A percentile compares a stretch with the other conserved stretches of the same genome.
phyloP scores from a whole-genome alignment of 2,888 invertebrate genomes.

The Acronicta alni region DNA sequence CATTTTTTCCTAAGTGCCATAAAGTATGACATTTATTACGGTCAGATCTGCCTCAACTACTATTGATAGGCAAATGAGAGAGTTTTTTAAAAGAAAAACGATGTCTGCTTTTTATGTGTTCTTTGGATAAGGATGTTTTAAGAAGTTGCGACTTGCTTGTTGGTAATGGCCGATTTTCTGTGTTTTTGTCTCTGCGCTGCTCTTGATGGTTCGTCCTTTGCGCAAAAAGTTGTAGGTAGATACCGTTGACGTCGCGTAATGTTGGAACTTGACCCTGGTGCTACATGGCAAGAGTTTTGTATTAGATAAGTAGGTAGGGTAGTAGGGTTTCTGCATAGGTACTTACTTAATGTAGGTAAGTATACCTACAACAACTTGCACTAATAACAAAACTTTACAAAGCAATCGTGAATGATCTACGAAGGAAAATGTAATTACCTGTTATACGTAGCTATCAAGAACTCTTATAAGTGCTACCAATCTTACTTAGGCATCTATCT shows the following conservation, averaged over 20 bases:
- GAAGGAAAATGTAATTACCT: conserved; percentile 17
- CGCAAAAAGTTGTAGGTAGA: conserved; percentile 43
- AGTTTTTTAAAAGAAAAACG: conserved; percentile 90
- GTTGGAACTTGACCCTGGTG: conserved; percentile 38
- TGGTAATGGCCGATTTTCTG: conserved; percentile 71
- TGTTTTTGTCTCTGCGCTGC: conserved; percentile 63
- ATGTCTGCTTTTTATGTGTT: conserved; percentile 89
- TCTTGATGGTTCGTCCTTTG: conserved; percentile 53
- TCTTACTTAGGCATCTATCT: conserved; percentile 24
- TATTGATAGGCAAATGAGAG: conserved; percentile 90
- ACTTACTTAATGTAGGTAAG: too few species aligned
- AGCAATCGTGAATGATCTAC: too few species aligned
- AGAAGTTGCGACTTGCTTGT: conserved; percentile 76
- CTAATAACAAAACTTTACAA: too few species aligned
- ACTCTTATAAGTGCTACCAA: conserved; percentile 12
- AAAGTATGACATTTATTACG: conserved; percentile 90
- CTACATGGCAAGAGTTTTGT: neutral
- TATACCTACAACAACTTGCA: too few species aligned
- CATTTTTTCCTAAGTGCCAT: conserved; percentile 88
- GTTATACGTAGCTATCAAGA: too few species aligned
- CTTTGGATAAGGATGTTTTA: conserved; percentile 85
- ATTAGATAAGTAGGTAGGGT: neutral
- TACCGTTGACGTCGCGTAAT: conserved; percentile 26
- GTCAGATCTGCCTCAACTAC: conserved; percentile 89
- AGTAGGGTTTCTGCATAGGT: too few species aligned